These are phyloP conservation scores for Alethe diademata DNA, from an alignment of 2,113 vertebrate species.

Conservation along the genomic window DNA sequence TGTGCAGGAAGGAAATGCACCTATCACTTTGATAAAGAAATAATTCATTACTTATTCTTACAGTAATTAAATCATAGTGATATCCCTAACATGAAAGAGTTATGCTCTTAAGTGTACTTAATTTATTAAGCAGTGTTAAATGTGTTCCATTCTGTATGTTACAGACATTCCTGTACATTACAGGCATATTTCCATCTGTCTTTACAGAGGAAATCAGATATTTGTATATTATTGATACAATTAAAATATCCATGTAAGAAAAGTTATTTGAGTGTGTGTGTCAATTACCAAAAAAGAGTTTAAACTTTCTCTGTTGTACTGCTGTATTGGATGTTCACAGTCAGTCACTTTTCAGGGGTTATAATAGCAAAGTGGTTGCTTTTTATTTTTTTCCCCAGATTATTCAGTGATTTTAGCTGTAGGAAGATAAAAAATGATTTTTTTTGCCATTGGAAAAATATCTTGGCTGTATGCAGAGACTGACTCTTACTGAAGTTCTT, in stretches of 20 bases:
- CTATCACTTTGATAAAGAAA: background rate
- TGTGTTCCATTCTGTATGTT: background rate
- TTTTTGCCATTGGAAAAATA: background rate
- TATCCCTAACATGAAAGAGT: background rate
- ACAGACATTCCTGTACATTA: background rate
- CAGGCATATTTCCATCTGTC: background rate
- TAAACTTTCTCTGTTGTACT: background rate
- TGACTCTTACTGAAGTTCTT: background rate
- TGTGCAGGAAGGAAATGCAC: background rate
- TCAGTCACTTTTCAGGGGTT: background rate
- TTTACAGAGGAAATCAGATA: background rate
- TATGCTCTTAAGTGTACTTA: background rate
- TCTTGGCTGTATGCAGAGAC: background rate
- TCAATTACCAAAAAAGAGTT: background rate
- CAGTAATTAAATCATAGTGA: background rate
- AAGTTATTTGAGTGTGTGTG: background rate
- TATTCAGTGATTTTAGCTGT: background rate
- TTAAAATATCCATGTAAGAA: background rate
- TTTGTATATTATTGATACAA: background rate
- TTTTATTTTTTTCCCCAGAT: fast-evolving
- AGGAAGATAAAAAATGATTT: background rate
- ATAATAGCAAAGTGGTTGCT: background rate
- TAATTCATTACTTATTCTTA: background rate
- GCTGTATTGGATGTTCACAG: fast-evolving
- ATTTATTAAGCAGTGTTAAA: background rate